Evolutionary conservation across 2,888 invertebrate genomes (phyloP).

Genomic region (Dasypolia templi): DNA sequence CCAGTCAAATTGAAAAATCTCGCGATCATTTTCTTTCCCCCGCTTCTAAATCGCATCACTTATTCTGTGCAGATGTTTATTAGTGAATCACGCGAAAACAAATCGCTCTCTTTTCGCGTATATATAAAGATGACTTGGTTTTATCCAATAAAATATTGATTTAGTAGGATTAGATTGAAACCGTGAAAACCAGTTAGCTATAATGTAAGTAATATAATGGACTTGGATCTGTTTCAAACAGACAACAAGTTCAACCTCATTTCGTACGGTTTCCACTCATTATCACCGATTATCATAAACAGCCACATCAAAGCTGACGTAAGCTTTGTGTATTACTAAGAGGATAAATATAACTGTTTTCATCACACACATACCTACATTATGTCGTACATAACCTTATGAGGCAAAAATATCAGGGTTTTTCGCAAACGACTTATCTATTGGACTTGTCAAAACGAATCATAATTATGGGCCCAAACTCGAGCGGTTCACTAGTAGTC

Average conservation of each 20-base stretch:
- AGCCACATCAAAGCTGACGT: slow-evolving; percentile 13
- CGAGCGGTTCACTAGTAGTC: too few relatives aligned
- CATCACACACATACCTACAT: not conserved
- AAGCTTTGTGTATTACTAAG: not conserved
- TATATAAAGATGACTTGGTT: not conserved
- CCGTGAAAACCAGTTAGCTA: not conserved
- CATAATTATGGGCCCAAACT: too few relatives aligned
- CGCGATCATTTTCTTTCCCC: too few relatives aligned
- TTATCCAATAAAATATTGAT: not conserved
- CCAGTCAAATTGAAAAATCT: too few relatives aligned
- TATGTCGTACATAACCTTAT: not conserved
- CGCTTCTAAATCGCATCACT: too few relatives aligned
- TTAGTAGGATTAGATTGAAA: not conserved
- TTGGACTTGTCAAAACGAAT: too few relatives aligned
- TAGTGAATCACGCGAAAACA: not conserved
- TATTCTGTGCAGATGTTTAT: not conserved
- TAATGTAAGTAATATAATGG: not conserved
- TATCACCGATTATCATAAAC: slow-evolving; percentile 2
- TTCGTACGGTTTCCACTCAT: not conserved
- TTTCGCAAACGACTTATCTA: too few relatives aligned
- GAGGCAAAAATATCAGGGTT: not conserved
- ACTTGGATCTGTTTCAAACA: not conserved
- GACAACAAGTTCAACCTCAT: not conserved
- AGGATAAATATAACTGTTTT: not conserved
- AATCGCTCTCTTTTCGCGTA: too few relatives aligned